Percentiles rank a stretch among this genome's conserved stretches.
These are phyloP conservation scores for Catamblyrhynchus diadema DNA, from an alignment of 2,797 vertebrate species.

Conservation along the genomic window DNA sequence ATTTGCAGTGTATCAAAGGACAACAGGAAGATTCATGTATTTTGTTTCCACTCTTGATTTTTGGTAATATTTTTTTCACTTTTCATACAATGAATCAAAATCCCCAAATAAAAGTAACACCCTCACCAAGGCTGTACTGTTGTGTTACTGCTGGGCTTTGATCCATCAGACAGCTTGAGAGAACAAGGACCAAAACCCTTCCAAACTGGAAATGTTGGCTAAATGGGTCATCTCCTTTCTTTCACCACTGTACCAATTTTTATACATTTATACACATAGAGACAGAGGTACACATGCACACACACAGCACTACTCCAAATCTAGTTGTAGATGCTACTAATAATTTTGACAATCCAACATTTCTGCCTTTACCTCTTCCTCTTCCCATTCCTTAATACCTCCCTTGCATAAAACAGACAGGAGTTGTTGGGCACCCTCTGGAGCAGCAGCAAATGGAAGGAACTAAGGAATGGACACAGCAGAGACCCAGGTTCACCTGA, in stretches of 20 bases:
- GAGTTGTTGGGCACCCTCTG: background rate
- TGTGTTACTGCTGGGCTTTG: background rate
- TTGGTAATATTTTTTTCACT: background rate
- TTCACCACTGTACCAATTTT: too few relatives aligned
- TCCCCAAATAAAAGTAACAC: background rate
- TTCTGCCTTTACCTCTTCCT: background rate
- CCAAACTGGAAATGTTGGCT: background rate
- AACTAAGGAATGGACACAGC: background rate
- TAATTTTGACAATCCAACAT: background rate
- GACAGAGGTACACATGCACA: rapidly evolving
- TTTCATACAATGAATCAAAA: background rate
- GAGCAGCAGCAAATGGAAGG: background rate
- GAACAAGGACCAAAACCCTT: background rate
- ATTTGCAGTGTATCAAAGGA: background rate
- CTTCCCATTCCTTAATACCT: background rate
- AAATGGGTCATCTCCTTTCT: background rate
- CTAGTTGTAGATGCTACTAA: background rate
- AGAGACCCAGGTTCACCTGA: background rate
- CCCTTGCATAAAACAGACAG: background rate
- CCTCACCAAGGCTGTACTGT: background rate
- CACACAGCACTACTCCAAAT: background rate
- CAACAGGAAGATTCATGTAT: background rate
- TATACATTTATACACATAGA: background rate
- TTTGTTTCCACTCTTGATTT: background rate
- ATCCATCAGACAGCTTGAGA: background rate